Conservation (phyloP, 2,113 vertebrate genomes). For the Bucco capensis region DNA sequence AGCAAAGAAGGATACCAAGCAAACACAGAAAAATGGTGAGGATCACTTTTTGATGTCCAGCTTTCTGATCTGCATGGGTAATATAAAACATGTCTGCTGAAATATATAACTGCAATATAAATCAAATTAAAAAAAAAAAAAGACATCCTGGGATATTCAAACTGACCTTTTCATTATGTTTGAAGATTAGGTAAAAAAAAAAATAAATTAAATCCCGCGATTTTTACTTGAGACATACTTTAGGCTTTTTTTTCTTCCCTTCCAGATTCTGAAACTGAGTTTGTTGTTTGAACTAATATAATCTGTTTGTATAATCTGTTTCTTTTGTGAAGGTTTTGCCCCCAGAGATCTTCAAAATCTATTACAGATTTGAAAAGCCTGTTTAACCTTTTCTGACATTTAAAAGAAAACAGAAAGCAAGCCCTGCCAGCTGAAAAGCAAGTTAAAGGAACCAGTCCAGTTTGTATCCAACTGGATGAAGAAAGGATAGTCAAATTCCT, state of each 20-base stretch:
- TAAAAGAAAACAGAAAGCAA: slow-evolving; percentile 76
- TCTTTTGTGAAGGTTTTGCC: slow-evolving; percentile 42
- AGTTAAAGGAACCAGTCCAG: slow-evolving; percentile 66
- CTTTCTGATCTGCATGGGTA: not conserved
- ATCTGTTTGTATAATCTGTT: slow-evolving; percentile 36
- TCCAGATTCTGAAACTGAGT: slow-evolving; percentile 10
- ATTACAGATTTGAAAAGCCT: slow-evolving; percentile 68
- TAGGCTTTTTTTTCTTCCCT: slow-evolving; percentile 12
- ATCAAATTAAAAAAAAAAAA: not conserved
- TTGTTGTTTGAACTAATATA: slow-evolving; percentile 45
- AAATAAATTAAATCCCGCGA: not conserved
- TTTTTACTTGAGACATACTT: not conserved
- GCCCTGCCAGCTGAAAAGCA: slow-evolving; percentile 68
- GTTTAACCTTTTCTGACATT: slow-evolving; percentile 80
- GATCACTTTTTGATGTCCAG: not conserved
- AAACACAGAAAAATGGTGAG: not conserved
- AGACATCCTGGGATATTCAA: not conserved
- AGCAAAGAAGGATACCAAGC: not conserved
- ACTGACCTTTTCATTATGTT: not conserved
- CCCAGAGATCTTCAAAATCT: slow-evolving; percentile 65
- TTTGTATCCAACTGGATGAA: slow-evolving; percentile 70
- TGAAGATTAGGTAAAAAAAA: not conserved
- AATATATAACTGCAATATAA: not conserved
- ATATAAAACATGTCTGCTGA: not conserved
- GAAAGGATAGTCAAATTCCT: slow-evolving; percentile 71